Conservation (phyloP, 2,797 vertebrate species). For the Pseudomugil gertrudae region DNA sequence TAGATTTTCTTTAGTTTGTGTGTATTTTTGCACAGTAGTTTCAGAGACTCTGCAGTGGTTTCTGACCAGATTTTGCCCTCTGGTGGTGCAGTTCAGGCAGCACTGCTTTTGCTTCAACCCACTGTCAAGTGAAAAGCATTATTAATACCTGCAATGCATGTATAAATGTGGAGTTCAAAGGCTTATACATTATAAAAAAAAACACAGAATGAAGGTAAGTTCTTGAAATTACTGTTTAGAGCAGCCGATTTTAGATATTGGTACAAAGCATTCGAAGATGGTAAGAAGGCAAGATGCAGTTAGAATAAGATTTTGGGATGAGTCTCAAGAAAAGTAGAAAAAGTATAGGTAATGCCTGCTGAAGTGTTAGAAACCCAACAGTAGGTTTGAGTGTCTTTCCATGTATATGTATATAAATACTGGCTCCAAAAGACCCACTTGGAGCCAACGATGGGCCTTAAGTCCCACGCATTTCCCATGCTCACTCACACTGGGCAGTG, state of each 20-base stretch:
- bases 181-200: neutral
- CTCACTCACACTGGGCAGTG: constrained; percentile 81
- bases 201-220: neutral
- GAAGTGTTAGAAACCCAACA: neutral
- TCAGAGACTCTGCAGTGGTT: constrained; percentile 45
- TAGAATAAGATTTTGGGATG: neutral
- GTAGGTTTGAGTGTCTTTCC: constrained; percentile 21
- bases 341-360: neutral
- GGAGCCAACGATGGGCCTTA: constrained; percentile 72
- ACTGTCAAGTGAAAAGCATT: constrained; percentile 28
- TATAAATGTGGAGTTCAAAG: constrained; percentile 17
- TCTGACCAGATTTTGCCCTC: constrained; percentile 81
- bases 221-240: constrained; percentile 2
- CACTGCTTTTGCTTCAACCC: constrained; percentile 33
- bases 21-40: constrained; percentile 20
- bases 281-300: neutral
- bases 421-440: constrained; percentile 65
- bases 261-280: neutral
- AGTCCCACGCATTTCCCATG: constrained; percentile 85
- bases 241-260: constrained; percentile 9
- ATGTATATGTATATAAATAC: constrained; percentile 25
- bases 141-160: constrained; percentile 17
- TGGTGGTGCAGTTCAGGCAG: constrained; percentile 68
- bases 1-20: neutral
- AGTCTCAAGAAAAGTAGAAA: neutral